Evolutionary conservation across 2,888 invertebrate genomes (phyloP).

Genomic region (Leptinotarsa haldemani): DNA sequence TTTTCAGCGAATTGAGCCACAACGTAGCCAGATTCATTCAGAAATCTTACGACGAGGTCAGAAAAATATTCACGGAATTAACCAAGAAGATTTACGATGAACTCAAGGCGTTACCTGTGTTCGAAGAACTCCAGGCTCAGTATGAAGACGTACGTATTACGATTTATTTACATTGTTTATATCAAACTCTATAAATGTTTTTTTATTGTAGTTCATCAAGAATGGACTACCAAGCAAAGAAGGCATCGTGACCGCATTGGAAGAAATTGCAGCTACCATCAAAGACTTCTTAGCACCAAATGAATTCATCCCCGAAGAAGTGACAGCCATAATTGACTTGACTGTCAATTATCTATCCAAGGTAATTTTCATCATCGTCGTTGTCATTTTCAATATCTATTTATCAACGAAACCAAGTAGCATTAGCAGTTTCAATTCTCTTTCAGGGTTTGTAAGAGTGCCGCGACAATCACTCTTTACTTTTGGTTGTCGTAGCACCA

Average conservation of each 20-base stretch:
- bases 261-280: conserved; percentile 70
- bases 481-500: too few species aligned
- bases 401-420: background rate
- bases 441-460: too few species aligned
- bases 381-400: too few species aligned
- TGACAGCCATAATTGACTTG: conserved; percentile 71
- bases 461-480: too few species aligned
- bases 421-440: background rate
- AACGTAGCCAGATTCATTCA: conserved; percentile 64
- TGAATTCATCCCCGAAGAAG: conserved; percentile 63
- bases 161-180: background rate
- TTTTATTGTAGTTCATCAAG: conserved; percentile 48
- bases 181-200: conserved; percentile 12
- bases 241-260: conserved; percentile 68
- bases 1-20: conserved; percentile 68
- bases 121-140: conserved; percentile 67
- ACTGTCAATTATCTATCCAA: conserved; percentile 74
- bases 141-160: conserved; percentile 60
- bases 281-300: conserved; percentile 73
- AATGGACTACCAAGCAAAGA: conserved; percentile 68
- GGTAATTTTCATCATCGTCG: conserved; percentile 61
- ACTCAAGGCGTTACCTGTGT: conserved; percentile 69
- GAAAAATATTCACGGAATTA: conserved; percentile 66
- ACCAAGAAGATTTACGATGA: conserved; percentile 66
- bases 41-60: conserved; percentile 63